A percentile compares a stretch with the other conserved stretches of the same genome.
Evolutionary conservation across 2,113 vertebrate genomes (phyloP).

Genomic region (Rallus limicola): DNA sequence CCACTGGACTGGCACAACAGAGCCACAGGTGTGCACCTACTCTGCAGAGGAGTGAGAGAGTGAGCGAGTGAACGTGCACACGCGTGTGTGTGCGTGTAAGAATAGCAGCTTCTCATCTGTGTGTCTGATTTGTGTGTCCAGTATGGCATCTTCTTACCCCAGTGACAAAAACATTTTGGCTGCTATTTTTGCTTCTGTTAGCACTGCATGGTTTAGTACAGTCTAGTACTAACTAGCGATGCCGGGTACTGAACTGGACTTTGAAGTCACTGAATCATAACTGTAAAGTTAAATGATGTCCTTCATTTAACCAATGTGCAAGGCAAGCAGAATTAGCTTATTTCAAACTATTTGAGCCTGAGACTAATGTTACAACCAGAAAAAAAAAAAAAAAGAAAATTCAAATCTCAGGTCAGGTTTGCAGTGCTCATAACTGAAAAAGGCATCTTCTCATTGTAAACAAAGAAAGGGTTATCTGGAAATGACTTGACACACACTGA

Average conservation of each 20-base stretch:
- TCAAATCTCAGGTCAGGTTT: not conserved
- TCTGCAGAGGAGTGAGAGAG: not conserved
- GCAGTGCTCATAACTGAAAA: not conserved
- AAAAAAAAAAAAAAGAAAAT: not conserved
- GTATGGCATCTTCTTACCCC: not conserved
- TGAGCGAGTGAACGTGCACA: not conserved
- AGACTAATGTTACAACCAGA: not conserved
- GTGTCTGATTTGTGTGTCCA: not conserved
- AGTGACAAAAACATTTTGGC: not conserved
- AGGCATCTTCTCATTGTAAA: slow-evolving; percentile 21
- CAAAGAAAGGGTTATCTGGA: slow-evolving; percentile 13
- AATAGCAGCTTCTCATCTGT: slow-evolving; percentile 9
- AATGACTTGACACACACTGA: not conserved
- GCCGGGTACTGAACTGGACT: not conserved
- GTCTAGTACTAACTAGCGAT: not conserved
- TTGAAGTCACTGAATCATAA: not conserved
- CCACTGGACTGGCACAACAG: rapidly evolving
- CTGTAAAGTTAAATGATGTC: not conserved
- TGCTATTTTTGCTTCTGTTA: slow-evolving; percentile 31
- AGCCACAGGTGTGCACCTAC: not conserved
- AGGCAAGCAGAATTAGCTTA: slow-evolving; percentile 15
- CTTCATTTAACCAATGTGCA: slow-evolving; percentile 16
- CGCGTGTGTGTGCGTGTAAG: not conserved
- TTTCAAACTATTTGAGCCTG: not conserved
- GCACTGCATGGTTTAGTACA: not conserved